Evolutionary conservation across 64 coral and sea anemone species (phyloP), one percentile per base, ranked within the genome.

Genomic region (Orbicella faveolata): DNA sequence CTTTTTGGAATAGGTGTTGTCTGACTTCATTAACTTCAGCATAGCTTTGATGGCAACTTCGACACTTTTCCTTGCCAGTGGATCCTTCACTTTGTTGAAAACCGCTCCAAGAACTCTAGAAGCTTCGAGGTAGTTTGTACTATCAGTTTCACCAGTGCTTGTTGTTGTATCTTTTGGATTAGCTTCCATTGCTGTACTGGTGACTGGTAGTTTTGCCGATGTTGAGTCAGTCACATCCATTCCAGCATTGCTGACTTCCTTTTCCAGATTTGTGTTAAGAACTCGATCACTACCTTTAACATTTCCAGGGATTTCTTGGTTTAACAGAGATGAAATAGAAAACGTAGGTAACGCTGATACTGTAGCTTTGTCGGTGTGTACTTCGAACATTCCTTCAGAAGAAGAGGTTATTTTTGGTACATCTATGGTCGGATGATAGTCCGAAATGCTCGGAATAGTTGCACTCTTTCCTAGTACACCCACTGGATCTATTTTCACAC

Each of bases 1-100:
- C 35, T 89, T 61, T 83, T 94, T 94, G 1, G 87, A 89, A 59
- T 73, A 84, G 19, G 41, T 20, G 26, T 20, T 89, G 2, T 89
- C 87, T 30, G 79, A 87, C 64, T 88, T 70, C 54, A 97, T 83
- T 16, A 97, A 74, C 75, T 91, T 81, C 48, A 97, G 34, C 95
- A 97, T 97, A 8, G 95, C 95, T 84, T 97, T 97, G 34, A 97
- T 97, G 36, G 95, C 95, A 35, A 92, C 93, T 63, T 97, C 92
- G 4, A 97, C 90, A 75, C 95, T 97, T 26, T 97, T 88, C 63
- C 90, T 93, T 63, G 95, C 95, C n/a, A 97, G 34, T 53, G 95
- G 92, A 23, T 97, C 95, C 57, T 89, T 97, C 74, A 97, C 88
- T 84, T 94, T 97, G 21, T 97, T 97, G 79, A 91, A 97, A 55